Conservation (phyloP, 2,797 vertebrate species). For the Sarcoramphus papa region DNA sequence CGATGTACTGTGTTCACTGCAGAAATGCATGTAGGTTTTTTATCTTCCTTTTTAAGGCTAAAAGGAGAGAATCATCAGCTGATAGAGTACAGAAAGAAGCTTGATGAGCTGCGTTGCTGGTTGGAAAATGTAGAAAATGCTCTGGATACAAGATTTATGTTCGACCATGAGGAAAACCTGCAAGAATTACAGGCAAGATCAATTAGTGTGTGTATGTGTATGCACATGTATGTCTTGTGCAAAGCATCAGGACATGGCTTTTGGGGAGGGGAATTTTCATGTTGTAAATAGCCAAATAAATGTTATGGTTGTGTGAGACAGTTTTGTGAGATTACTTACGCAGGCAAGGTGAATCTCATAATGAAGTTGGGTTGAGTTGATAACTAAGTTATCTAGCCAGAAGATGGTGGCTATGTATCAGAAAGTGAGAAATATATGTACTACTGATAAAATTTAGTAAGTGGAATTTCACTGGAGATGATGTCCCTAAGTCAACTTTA, state of each 20-base stretch:
- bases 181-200: slow-evolving; percentile 82
- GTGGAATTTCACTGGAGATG: neutral
- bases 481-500: neutral
- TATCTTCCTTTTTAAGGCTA: slow-evolving; percentile 70
- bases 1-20: neutral
- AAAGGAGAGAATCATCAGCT: slow-evolving; percentile 79
- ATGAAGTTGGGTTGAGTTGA: neutral
- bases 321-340: neutral
- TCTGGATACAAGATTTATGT: slow-evolving; percentile 67
- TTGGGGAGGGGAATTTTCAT: neutral
- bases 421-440: neutral
- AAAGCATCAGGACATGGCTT: neutral
- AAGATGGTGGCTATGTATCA: neutral
- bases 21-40: neutral
- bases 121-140: slow-evolving; percentile 79
- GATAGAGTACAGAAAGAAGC: slow-evolving; percentile 77
- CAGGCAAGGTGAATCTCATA: accelerated
- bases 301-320: neutral
- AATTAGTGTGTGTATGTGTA: neutral
- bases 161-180: slow-evolving; percentile 75
- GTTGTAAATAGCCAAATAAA: neutral
- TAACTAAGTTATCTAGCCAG: neutral
- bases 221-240: neutral
- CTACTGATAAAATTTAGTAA: neutral
- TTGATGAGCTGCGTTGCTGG: slow-evolving; percentile 82